Conservation (phyloP, 2,888 invertebrate species). For the Nesidiocoris tenuis region DNA sequence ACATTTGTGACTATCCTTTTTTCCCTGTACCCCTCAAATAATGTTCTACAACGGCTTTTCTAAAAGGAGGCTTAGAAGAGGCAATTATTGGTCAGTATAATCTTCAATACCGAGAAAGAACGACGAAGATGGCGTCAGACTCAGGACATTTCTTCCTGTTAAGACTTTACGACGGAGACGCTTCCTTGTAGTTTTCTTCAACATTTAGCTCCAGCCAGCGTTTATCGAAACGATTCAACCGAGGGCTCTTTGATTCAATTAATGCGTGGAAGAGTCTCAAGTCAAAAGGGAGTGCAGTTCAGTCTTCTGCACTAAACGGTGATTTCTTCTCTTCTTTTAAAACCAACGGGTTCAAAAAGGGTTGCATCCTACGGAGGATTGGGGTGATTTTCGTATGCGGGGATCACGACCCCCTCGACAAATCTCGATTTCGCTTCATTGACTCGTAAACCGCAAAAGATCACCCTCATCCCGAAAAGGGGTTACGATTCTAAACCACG, state of each 20-base stretch:
- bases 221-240: background rate
- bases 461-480: background rate
- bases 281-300: too few relatives aligned
- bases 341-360: background rate
- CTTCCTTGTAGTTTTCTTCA: background rate
- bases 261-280: background rate
- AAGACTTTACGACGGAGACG: background rate
- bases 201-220: background rate
- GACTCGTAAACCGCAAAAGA: background rate
- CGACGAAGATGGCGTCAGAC: too few relatives aligned
- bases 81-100: too few relatives aligned
- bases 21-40: too few relatives aligned
- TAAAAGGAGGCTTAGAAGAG: too few relatives aligned
- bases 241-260: background rate
- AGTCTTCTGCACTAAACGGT: background rate
- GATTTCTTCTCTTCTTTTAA: background rate
- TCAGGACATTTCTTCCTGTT: too few relatives aligned
- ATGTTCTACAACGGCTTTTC: too few relatives aligned
- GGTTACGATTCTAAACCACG: background rate
- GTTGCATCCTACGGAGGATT: background rate
- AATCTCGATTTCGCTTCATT: background rate
- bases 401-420: background rate
- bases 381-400: background rate
- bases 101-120: too few relatives aligned
- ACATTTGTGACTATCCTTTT: too few relatives aligned